Evolutionary conservation across 1,140 invertebrate species (phyloP).

Genomic region (Luehdorfia chinensis): DNA sequence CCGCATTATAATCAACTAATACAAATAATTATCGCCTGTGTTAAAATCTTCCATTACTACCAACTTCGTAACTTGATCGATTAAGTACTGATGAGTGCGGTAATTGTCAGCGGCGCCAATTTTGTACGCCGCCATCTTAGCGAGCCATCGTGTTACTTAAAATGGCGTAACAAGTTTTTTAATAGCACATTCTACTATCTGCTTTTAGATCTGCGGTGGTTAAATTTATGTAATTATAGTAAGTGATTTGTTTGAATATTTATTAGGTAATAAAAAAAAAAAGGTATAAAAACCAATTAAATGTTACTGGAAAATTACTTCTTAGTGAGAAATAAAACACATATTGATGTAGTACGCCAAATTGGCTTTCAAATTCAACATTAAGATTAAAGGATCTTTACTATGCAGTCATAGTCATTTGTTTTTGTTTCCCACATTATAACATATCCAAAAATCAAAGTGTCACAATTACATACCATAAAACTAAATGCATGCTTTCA

Average conservation of each 20-base stretch:
- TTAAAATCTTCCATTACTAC: too few relatives aligned
- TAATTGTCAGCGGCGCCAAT: neutral
- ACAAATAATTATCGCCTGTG: too few relatives aligned
- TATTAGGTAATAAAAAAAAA: neutral
- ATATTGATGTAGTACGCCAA: too few relatives aligned
- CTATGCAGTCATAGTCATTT: too few relatives aligned
- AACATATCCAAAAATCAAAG: too few relatives aligned
- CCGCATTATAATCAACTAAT: too few relatives aligned
- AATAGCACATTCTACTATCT: slow-evolving; percentile 3
- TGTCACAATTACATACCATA: too few relatives aligned
- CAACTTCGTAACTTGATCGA: slow-evolving; percentile 1
- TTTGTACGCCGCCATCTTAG: slow-evolving; percentile 1
- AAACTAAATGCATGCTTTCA: too few relatives aligned
- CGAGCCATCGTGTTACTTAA: slow-evolving; percentile 4
- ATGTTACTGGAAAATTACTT: neutral
- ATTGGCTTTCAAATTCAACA: too few relatives aligned
- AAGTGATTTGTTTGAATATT: slow-evolving; percentile 9
- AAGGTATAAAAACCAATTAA: neutral
- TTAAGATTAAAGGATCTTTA: too few relatives aligned
- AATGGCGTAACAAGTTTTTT: slow-evolving; percentile 11
- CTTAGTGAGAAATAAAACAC: too few relatives aligned
- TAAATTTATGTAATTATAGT: slow-evolving; percentile 15
- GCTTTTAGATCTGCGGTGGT: slow-evolving; percentile 1
- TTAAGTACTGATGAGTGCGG: slow-evolving; percentile 7
- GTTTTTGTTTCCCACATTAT: too few relatives aligned